Evolutionary conservation across 2,113 vertebrate species (phyloP).

Genomic region (Asarcornis scutulata): DNA sequence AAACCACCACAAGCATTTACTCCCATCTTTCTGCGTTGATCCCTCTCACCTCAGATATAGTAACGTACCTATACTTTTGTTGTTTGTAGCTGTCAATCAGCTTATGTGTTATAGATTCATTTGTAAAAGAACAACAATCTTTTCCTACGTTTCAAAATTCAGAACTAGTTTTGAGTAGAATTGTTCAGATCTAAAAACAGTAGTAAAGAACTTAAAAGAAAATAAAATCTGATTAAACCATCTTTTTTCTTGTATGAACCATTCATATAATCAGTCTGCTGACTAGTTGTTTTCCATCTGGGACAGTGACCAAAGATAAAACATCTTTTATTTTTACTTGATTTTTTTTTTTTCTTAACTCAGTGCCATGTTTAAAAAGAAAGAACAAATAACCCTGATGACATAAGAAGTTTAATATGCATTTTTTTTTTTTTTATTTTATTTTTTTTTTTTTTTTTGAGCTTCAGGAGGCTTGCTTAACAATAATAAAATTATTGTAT

Average conservation of each 20-base stretch:
- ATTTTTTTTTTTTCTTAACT: background rate
- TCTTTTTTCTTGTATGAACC: background rate
- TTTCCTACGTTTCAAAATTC: background rate
- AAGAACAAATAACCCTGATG: background rate
- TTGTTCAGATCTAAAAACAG: background rate
- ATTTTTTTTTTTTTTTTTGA: background rate
- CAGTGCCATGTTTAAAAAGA: background rate
- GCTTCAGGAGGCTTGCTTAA: background rate
- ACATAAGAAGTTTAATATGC: background rate
- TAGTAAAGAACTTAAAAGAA: background rate
- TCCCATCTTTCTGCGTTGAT: too few species aligned
- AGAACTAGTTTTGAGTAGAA: background rate
- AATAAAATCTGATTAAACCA: background rate
- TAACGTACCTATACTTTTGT: background rate
- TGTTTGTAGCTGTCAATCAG: background rate
- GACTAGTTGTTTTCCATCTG: background rate
- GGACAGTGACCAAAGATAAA: background rate
- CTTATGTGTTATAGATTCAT: background rate
- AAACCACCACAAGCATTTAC: too few species aligned
- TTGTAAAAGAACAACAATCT: background rate
- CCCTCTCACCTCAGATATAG: background rate
- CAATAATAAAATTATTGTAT: background rate
- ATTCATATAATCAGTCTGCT: background rate
- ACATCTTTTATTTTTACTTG: background rate
- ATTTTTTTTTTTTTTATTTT: background rate